Evolutionary conservation across 2,113 vertebrate genomes (phyloP).

Genomic region (Stegostoma tigrinum): DNA sequence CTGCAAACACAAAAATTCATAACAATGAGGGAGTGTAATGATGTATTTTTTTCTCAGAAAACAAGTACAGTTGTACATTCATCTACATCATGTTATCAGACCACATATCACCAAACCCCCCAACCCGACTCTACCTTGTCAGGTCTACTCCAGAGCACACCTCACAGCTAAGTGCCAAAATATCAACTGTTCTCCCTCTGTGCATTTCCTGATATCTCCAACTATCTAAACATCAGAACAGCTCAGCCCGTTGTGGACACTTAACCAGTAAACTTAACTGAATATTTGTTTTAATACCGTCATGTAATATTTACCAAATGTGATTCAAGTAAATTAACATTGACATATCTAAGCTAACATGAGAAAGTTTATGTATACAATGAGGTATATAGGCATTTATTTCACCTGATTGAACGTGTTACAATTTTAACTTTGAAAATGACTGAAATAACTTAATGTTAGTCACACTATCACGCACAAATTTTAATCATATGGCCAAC

Average conservation of each 20-base stretch:
- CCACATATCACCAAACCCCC: neutral
- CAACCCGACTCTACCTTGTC: neutral
- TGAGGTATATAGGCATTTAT: neutral
- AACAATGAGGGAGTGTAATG: neutral
- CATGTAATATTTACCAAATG: neutral
- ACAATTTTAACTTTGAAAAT: neutral
- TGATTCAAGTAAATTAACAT: neutral
- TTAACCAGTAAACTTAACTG: neutral
- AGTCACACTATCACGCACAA: neutral
- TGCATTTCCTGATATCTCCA: neutral
- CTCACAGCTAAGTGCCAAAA: neutral
- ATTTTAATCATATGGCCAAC: neutral
- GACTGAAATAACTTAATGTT: neutral
- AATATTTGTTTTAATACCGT: neutral
- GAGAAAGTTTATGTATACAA: neutral
- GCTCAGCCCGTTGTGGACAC: neutral
- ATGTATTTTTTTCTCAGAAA: neutral
- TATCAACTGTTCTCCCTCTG: neutral
- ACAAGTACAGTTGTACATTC: neutral
- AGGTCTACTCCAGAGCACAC: neutral
- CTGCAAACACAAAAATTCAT: neutral
- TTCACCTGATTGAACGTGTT: neutral
- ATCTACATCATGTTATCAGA: neutral
- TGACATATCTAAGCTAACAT: neutral
- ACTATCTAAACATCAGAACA: neutral